Conservation (phyloP, 2,113 vertebrate species). For the Tupaia chinensis region DNA sequence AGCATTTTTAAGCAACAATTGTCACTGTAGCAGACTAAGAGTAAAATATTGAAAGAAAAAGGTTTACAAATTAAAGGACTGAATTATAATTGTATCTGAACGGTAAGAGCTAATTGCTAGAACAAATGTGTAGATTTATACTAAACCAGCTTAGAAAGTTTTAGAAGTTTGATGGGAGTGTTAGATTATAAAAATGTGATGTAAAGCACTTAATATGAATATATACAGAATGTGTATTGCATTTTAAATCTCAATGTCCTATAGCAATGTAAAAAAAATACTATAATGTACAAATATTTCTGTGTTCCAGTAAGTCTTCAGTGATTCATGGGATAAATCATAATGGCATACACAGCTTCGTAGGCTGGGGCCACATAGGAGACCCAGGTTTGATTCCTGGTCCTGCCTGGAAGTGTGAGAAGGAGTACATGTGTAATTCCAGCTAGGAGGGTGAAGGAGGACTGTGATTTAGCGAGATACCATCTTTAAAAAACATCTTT, state of each 20-base stretch:
- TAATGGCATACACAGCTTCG: no score
- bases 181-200: neutral
- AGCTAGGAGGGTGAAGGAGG: no score
- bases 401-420: no score
- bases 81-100: neutral
- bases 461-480: no score
- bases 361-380: no score
- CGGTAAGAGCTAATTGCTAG: neutral
- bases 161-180: conserved; percentile 26
- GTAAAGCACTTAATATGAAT: neutral
- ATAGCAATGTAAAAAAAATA: neutral
- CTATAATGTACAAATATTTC: neutral
- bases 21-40: neutral
- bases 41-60: conserved; percentile 1
- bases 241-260: neutral
- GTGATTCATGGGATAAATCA: neutral
- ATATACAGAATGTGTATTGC: neutral
- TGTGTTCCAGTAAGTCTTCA: neutral
- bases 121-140: neutral
- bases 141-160: neutral
- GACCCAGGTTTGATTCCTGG: no score
- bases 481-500: neutral
- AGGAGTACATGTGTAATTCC: no score
- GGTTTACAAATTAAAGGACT: neutral
- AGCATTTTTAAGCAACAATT: neutral